Conservation (phyloP, 37 sponge, comb jelly and placozoan species). For the Theonella swinhoei region DNA sequence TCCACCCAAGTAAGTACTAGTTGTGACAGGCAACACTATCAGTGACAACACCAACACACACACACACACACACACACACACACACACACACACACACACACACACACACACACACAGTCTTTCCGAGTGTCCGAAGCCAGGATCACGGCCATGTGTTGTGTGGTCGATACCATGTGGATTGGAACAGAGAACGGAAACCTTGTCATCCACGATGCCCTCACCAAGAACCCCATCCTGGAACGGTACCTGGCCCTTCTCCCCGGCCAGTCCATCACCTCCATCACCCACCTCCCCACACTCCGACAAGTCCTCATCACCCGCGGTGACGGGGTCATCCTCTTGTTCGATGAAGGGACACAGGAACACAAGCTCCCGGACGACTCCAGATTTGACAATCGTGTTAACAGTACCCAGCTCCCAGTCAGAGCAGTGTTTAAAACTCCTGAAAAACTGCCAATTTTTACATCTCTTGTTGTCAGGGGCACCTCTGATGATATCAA, state of each 20-base stretch:
- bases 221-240: slow-evolving; percentile 41
- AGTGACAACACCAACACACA: no score
- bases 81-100: background rate
- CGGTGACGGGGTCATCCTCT: slow-evolving; percentile 63
- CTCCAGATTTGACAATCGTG: slow-evolving; percentile 43
- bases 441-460: slow-evolving; percentile 42
- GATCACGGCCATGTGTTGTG: slow-evolving; percentile 71
- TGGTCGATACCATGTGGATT: slow-evolving; percentile 77
- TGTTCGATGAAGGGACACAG: slow-evolving; percentile 58
- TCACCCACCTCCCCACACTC: slow-evolving; percentile 33
- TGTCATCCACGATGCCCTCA: slow-evolving; percentile 53
- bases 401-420: slow-evolving; percentile 56
- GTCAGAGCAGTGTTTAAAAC: slow-evolving; percentile 61
- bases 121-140: slow-evolving; percentile 28
- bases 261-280: slow-evolving; percentile 50
- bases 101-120: slow-evolving; percentile 22
- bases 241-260: slow-evolving; percentile 52
- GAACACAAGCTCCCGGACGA: slow-evolving; percentile 53
- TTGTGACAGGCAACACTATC: no score
- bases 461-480: slow-evolving; percentile 13
- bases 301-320: slow-evolving; percentile 50
- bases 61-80: background rate
- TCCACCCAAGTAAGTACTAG: slow-evolving; percentile 13
- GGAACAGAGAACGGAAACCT: slow-evolving; percentile 72
- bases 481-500: background rate